Evolutionary conservation across 64 coral and sea anemone genomes (phyloP), one percentile per base, ranked within the genome.

Genomic region (Porites lutea): DNA sequence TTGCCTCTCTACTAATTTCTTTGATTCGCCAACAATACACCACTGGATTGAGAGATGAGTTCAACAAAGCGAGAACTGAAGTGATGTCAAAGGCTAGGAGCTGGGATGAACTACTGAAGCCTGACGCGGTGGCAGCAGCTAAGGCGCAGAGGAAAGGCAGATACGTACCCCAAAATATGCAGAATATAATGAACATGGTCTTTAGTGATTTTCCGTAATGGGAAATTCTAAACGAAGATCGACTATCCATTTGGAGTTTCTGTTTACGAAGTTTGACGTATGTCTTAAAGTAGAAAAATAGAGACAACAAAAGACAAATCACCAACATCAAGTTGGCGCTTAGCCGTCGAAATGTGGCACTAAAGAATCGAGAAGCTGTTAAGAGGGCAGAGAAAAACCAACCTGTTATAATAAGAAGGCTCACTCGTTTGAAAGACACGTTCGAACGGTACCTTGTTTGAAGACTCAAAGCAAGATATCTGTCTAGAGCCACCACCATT

Each of bases 381-480:
- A 15, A 52, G 8, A 77, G 53, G 18, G 50, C 74, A 5, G n/a
- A 8, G 15, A 77, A 53, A 5, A 77, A 50, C 74, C 74, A 77
- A 49, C 74, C 74, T 11, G 16, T 0, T 9, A 21, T 4, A 52
- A 77, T 8, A 77, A 53, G 16, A n/a, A n/a, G 2, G 54, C 0
- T 18, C 16, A 77, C 48, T 19, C 18, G 48, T 50, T 53, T n/a
- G 14, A 54, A 48, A 20, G 45, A 53, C 14, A 77, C 74, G 0
- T 22, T 5, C 8, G 50, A 6, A 8, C n/a, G 48, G 48, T 77
- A 77, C 48, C 16, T 77, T 5, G 20, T 20, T 48, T 6, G 74
- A 52, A 77, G 74, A 77, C 5, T 49, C 13, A 77, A 13, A 54
- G 74, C 74, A 45, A 77, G 74, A 48, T 77, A 77, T 77, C 74